These are phyloP conservation scores for Orientallactaga bullata DNA, from an alignment of 2,113 vertebrate species.

Conservation along the genomic window DNA sequence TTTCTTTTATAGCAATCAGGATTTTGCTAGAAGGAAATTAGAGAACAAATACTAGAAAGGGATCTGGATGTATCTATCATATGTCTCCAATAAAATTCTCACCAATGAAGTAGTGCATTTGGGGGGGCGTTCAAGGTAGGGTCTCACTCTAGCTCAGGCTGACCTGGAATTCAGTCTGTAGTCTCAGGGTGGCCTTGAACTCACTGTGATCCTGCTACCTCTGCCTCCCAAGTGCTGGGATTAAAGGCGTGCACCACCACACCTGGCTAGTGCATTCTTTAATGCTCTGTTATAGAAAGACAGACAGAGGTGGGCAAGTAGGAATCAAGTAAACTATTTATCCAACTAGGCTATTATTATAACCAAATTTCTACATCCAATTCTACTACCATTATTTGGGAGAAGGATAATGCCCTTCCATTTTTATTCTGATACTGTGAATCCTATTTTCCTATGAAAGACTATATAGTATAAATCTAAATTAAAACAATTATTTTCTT, in stretches of 20 bases:
- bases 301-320: neutral
- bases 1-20: neutral
- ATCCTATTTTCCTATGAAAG: neutral
- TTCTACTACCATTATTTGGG: neutral
- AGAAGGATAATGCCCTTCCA: too few relatives aligned
- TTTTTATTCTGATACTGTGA: too few relatives aligned
- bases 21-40: slow-evolving; percentile 32
- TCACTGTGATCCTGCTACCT: too few relatives aligned
- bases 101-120: neutral
- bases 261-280: neutral
- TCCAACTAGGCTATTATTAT: neutral
- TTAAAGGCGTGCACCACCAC: too few relatives aligned
- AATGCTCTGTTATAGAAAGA: neutral
- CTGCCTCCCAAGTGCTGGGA: too few relatives aligned
- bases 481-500: neutral
- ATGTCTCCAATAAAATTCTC: neutral
- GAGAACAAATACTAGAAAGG: neutral
- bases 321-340: neutral
- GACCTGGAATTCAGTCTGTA: too few relatives aligned
- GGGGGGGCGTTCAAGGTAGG: too few relatives aligned
- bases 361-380: neutral
- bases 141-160: too few relatives aligned
- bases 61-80: neutral
- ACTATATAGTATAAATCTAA: neutral
- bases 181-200: too few relatives aligned